Evolutionary conservation across 2,888 invertebrate species (phyloP).

Genomic region (Drosophila buzzatii): DNA sequence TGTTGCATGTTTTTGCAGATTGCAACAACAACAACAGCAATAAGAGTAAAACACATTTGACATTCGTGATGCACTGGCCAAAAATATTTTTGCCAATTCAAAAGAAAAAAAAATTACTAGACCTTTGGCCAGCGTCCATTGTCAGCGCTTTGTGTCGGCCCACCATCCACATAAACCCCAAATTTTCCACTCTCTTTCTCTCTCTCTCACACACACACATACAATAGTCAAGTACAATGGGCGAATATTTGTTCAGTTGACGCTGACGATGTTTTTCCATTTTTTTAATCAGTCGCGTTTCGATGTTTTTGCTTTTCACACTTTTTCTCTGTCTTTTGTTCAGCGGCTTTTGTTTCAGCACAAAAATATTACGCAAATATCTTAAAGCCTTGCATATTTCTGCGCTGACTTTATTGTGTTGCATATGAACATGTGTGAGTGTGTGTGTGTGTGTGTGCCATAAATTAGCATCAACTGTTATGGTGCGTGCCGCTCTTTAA

Average conservation of each 20-base stretch:
- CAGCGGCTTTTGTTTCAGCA: slow-evolving; percentile 16
- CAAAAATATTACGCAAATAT: slow-evolving; percentile 11
- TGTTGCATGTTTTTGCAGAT: slow-evolving; percentile 42
- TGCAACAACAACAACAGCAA: slow-evolving; percentile 34
- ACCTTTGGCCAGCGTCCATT: slow-evolving; percentile 46
- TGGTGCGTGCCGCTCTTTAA: slow-evolving; percentile 48
- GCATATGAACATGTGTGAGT: slow-evolving; percentile 1
- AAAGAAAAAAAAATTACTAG: slow-evolving; percentile 53
- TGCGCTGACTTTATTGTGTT: slow-evolving; percentile 8
- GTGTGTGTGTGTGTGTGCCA: no score
- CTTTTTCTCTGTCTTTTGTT: slow-evolving; percentile 4
- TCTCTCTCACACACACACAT: neutral
- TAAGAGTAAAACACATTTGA: slow-evolving; percentile 38
- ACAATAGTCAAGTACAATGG: slow-evolving; percentile 46
- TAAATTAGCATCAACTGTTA: slow-evolving; percentile 68
- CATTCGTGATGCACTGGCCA: slow-evolving; percentile 44
- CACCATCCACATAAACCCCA: neutral
- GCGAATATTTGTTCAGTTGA: slow-evolving; percentile 46
- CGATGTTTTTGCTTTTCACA: slow-evolving; percentile 5
- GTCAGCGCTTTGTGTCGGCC: slow-evolving; percentile 34
- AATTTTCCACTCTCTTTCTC: neutral
- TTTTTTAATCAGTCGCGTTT: slow-evolving; percentile 40
- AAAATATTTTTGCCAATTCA: slow-evolving; percentile 52
- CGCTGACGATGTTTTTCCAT: slow-evolving; percentile 13
- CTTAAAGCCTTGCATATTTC: slow-evolving; percentile 26